Evolutionary conservation across 2,888 invertebrate species (phyloP), one percentile per base, ranked within the genome.

Genomic region (Drosophila hamatofila): DNA sequence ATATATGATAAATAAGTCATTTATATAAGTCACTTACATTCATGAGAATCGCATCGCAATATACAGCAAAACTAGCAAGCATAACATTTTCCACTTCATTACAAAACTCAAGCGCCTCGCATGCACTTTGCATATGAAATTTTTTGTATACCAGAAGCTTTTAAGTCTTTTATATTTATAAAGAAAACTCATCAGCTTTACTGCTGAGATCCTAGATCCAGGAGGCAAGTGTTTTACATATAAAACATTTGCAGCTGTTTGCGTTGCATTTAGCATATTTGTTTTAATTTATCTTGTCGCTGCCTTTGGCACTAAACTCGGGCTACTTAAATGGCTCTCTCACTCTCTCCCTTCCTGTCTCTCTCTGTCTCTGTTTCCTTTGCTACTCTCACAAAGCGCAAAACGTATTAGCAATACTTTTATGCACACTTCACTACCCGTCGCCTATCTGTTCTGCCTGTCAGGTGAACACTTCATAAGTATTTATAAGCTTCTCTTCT

Each of bases 381-480:
- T 37, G 57, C 61, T 62, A 58, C 75, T 35, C 80, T 59, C 75
- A 75, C 75, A 77, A 55, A 76, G 61, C 52, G 25, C 52, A 59
- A 80, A 69, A 56, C 68, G 54, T 76, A 68, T 72, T 80, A 80
- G 80, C 67, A 72, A 80, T 80, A 80, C 56, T 78, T 67, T 68
- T 65, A 76, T 78, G 58, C 65, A 64, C 59, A 35, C 68, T 12
- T 56, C 57, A 23, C 46, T 35, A 11, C 35, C 27, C 14, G 11
- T 9, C 18, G 35, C 49, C 30, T 44, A 23, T 35, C 27, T 23
- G 14, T 37, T 35, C 63, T 52, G 60, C 48, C 56, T 58, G 61
- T 39, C 66, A 61, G 80, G 52, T 72, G 72, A 72, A 66, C 62
- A 67, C 66, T 80, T 78, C 76, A 77, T 80, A 78, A 75, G 77